Conservation (phyloP, 2,888 invertebrate genomes). For the Tetragnatha montana region DNA sequence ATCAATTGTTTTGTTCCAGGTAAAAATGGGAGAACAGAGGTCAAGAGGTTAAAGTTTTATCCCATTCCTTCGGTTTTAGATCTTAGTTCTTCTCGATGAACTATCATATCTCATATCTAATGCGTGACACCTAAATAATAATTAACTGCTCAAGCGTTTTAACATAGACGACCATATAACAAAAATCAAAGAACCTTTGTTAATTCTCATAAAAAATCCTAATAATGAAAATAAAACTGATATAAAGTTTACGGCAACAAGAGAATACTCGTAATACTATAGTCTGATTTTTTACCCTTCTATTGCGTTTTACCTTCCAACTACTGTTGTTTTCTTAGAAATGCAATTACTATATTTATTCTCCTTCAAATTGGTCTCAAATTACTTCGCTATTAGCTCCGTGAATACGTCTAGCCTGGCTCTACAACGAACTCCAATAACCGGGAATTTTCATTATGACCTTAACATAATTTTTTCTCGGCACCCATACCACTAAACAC, state of each 20-base stretch:
- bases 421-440: background rate
- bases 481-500: constrained; percentile 5
- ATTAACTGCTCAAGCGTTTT: background rate
- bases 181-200: background rate
- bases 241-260: background rate
- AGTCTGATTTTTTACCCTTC: background rate
- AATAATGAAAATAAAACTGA: background rate
- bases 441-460: constrained; percentile 1
- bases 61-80: too few relatives aligned
- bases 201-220: background rate
- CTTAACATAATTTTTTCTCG: constrained; percentile 3
- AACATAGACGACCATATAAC: background rate
- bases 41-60: too few relatives aligned
- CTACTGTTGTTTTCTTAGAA: background rate
- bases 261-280: background rate
- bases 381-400: constrained; percentile 26
- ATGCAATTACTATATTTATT: constrained; percentile 34
- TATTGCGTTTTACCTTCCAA: background rate
- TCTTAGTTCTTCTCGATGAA: too few relatives aligned
- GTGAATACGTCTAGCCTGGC: constrained; percentile 1
- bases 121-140: background rate
- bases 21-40: too few relatives aligned
- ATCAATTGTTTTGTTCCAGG: too few relatives aligned
- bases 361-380: constrained; percentile 5
- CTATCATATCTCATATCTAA: too few relatives aligned